Base-by-base conservation (phyloP, 2,113 vertebrate species). In the Pungitius pungitius region DNA sequence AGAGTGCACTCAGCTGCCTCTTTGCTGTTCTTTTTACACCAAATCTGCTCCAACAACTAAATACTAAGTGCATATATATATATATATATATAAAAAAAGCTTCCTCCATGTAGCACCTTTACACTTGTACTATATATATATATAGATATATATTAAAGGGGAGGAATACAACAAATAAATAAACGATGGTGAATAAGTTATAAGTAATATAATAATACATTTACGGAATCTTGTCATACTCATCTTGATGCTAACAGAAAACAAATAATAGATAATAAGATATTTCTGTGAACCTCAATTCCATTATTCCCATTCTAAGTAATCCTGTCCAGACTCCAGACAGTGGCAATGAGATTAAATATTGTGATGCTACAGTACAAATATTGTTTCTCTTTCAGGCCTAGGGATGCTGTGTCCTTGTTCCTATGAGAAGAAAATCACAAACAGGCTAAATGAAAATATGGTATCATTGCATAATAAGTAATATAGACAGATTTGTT, bases 271-370 rank as follows among this genome's bases (percentile, higher is more conserved):
- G 12, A 8, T 27, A 6, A 1, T 9, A 2, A 42, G 52, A 61
- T 73, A 42, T 69, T 18, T 1, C 33, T 61, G 52, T 57, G 24
- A 77, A 42, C 64, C 26, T 57, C 52, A 80, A 80, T 61, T 42
- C 57, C 57, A 73, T 63, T 8, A 68, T 61, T 62, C 27, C 33
- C n/a, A 3, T 9, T 73, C 27, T 73, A 15, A 4, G 7, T 87
- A 89, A 87, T 73, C 80, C 81, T 77, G 47, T 69, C 15, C 59
- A 77, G 55, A 56, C 69, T 72, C 30, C 77, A 65, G 61, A 82
- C 63, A 79, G 39, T 37, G 33, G 55, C 69, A 52, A 51, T 43
- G 26, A 77, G 82, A 87, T 90, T 85, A 83, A 85, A 82, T 30
- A 43, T 33, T 40, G 45, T 51, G 56, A 52, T 61, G 59, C 73